A percentile compares a stretch with the other conserved stretches of the same genome.
Conservation (phyloP, 2,113 vertebrate species). For the Gambusia affinis region DNA sequence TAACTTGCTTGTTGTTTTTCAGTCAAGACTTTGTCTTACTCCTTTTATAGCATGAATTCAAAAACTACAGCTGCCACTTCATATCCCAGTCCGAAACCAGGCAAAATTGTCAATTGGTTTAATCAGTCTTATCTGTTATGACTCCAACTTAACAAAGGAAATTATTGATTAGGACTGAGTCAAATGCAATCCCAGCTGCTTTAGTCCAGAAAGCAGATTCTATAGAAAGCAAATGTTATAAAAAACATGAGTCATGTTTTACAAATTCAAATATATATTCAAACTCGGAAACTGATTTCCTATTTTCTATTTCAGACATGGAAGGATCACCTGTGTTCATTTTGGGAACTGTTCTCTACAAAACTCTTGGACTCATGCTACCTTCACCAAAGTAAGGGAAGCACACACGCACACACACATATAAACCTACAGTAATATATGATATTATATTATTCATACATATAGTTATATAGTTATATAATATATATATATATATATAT, state of each 20-base stretch:
- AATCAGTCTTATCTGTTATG: slow-evolving; percentile 71
- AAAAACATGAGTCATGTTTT: background rate
- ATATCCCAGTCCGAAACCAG: slow-evolving; percentile 41
- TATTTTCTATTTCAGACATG: slow-evolving; percentile 80
- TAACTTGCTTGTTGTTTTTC: slow-evolving; percentile 28
- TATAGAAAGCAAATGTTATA: slow-evolving; percentile 11
- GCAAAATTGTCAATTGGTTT: slow-evolving; percentile 72
- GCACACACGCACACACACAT: too few species aligned
- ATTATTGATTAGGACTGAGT: slow-evolving; percentile 44
- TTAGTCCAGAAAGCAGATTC: slow-evolving; percentile 17
- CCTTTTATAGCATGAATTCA: slow-evolving; percentile 29
- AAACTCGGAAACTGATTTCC: too few species aligned
- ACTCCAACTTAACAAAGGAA: slow-evolving; percentile 62
- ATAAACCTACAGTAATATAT: too few species aligned
- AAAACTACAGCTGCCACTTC: slow-evolving; percentile 39
- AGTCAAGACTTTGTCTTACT: slow-evolving; percentile 48
- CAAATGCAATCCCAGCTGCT: slow-evolving; percentile 23
- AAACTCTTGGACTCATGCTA: slow-evolving; percentile 97
- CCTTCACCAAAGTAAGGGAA: slow-evolving; percentile 93
- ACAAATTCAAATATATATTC: background rate
- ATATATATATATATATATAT: too few species aligned
- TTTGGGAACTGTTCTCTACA: slow-evolving; percentile 97
- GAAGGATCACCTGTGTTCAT: slow-evolving; percentile 97
- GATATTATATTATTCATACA: too few species aligned
- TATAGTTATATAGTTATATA: too few species aligned